A percentile compares a stretch with the other conserved stretches of the same genome.
Evolutionary conservation across 2,113 vertebrate species (phyloP).

Genomic region (Athene cunicularia): DNA sequence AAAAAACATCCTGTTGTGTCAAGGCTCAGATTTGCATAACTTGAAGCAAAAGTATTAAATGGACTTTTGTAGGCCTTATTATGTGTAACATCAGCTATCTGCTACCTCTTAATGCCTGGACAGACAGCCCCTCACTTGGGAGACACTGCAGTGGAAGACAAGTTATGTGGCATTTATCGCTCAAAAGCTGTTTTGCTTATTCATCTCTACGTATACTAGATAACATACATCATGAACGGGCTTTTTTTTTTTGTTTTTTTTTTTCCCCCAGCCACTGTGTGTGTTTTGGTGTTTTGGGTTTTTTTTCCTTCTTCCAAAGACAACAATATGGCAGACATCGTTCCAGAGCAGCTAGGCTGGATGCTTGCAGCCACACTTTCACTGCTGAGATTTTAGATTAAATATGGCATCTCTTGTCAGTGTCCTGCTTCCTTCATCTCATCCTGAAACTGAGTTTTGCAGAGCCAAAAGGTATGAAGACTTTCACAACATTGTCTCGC

Average conservation of each 20-base stretch:
- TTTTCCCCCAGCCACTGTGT: accelerated
- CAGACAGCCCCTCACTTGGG: background rate
- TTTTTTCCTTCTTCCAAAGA: background rate
- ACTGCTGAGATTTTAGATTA: background rate
- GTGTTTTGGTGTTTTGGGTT: background rate
- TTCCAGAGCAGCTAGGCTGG: background rate
- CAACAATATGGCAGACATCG: background rate
- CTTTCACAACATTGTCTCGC: background rate
- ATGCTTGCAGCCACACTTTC: background rate
- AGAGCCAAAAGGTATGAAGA: background rate
- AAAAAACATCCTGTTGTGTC: background rate
- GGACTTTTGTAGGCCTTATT: background rate
- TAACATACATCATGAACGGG: background rate
- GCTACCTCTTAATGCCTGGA: background rate
- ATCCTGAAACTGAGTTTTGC: background rate
- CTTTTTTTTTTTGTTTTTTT: background rate
- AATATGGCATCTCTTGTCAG: background rate
- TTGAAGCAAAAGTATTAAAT: background rate
- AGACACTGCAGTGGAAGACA: background rate
- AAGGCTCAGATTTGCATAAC: background rate
- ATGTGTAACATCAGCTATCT: background rate
- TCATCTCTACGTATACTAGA: background rate
- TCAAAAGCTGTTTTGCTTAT: background rate
- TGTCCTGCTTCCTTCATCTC: background rate
- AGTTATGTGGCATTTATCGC: background rate